Base-by-base conservation (phyloP, 2,888 invertebrate genomes). In the Germaria angustata region DNA sequence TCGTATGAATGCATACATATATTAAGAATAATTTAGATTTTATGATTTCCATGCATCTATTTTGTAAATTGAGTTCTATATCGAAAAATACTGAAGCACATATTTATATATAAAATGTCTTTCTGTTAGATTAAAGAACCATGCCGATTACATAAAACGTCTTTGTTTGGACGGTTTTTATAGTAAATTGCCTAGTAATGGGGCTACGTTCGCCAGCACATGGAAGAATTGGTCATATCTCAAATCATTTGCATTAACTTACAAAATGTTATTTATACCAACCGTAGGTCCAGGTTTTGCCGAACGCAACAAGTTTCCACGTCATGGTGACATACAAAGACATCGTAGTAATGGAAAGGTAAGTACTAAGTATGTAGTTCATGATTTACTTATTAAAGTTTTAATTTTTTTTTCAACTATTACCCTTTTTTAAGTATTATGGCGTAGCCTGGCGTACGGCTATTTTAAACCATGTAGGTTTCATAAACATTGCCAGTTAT, bases 211-310 rank as follows among this genome's bases (percentile, higher is more conserved):
- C 86, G 94, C 94, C 53, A 94, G 94, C 79, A 92, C 93, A 1
- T 93, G 93, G 93, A 93, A 93, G 87, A 93, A 93, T 87, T 93
- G 93, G 93, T 91, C 90, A 82, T 91, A 92, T 88, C 87, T 92
- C 11, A 92, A 91, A 87, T 92, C 92, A 59, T 94, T 93, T 88
- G 93, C 94, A 0, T 88, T 91, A 39, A 93, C 93, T 83, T 93
- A 93, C 86, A 92, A 92, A 78, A 90, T 94, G 84, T 85, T 94
- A 5, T 95, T 95, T 87, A 92, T 94, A 73, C 95, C 95, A 11
- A 94, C 94, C 17, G 92, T 95, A 8, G 94, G 94, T 0, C 95
- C 95, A 1, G 95, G 95, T 20, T 95, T 94, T 88, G 92, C 94
- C 6, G 95, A 95, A 86, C 93, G 94, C 0, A 92, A 93, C 86